Percentiles rank a stretch among this genome's conserved stretches.
These are phyloP conservation scores for Drosophila meridiana DNA, from an alignment of 2,888 invertebrate genomes.

Conservation along the genomic window DNA sequence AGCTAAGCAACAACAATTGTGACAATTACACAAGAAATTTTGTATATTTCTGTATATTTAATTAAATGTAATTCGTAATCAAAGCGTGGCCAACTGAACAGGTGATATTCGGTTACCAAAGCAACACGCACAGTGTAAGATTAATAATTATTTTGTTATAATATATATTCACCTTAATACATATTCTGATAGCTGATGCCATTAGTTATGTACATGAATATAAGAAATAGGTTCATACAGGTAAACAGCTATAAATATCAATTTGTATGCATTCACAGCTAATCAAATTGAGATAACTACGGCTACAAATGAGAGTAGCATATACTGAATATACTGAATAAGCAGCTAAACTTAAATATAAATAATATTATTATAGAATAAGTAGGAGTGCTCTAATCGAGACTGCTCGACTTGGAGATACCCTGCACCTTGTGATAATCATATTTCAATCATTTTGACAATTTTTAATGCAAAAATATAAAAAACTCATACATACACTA, in stretches of 20 bases:
- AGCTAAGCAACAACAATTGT: neutral
- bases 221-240: neutral
- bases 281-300: no score
- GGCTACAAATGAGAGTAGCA: no score
- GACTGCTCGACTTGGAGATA: no score
- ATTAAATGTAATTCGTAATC: conserved; percentile 2
- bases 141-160: neutral
- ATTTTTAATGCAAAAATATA: no score
- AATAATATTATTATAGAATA: no score
- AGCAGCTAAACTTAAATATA: no score
- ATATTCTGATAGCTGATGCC: neutral
- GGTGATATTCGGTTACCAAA: neutral
- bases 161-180: neutral
- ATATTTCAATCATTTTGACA: no score
- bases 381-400: no score
- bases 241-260: neutral
- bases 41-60: neutral
- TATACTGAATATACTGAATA: no score
- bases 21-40: neutral
- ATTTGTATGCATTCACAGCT: neutral
- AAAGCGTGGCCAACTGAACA: neutral
- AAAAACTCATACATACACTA: no score
- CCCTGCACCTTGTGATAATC: no score
- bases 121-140: neutral
- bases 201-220: no score